Conservation (phyloP, 2,888 invertebrate species). For the Branchellion lobata region DNA sequence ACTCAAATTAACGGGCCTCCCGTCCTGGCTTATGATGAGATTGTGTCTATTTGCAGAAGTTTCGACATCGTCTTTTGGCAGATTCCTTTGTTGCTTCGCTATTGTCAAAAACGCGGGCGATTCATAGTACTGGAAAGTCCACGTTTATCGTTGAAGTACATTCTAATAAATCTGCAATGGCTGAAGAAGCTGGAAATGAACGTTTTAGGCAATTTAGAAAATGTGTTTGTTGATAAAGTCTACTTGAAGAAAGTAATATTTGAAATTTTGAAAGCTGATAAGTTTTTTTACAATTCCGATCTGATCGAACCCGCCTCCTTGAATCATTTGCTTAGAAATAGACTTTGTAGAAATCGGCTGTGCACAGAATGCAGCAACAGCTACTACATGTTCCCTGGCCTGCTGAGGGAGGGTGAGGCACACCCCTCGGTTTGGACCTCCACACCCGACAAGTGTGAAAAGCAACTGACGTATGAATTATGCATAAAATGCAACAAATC, state of each 20-base stretch:
- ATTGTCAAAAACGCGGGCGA: slow-evolving; percentile 52
- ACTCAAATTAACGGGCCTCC: slow-evolving; percentile 49
- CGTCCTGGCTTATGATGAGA: slow-evolving; percentile 51
- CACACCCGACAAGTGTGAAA: slow-evolving; percentile 52
- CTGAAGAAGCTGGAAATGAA: slow-evolving; percentile 49
- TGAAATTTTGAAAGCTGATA: background rate
- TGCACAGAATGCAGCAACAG: slow-evolving; percentile 3
- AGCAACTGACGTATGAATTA: slow-evolving; percentile 53
- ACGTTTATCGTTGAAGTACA: slow-evolving; percentile 48
- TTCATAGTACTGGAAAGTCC: slow-evolving; percentile 49
- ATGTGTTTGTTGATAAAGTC: slow-evolving; percentile 49
- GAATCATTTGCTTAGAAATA: slow-evolving; percentile 1
- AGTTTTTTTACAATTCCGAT: background rate
- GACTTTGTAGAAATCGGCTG: background rate
- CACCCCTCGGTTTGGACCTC: slow-evolving; percentile 50
- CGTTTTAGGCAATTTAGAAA: slow-evolving; percentile 49
- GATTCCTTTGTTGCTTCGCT: slow-evolving; percentile 46
- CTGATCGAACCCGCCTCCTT: background rate
- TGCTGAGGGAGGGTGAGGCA: slow-evolving; percentile 20
- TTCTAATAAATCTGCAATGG: slow-evolving; percentile 53
- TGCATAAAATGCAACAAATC: slow-evolving; percentile 44
- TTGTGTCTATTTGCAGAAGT: slow-evolving; percentile 51
- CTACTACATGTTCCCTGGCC: slow-evolving; percentile 11
- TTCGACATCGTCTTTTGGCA: slow-evolving; percentile 50
- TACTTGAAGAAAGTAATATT: slow-evolving; percentile 34